Evolutionary conservation across 2,888 invertebrate genomes (phyloP), one percentile per base, ranked within the genome.

Genomic region (Carpatolechia fugitivella): DNA sequence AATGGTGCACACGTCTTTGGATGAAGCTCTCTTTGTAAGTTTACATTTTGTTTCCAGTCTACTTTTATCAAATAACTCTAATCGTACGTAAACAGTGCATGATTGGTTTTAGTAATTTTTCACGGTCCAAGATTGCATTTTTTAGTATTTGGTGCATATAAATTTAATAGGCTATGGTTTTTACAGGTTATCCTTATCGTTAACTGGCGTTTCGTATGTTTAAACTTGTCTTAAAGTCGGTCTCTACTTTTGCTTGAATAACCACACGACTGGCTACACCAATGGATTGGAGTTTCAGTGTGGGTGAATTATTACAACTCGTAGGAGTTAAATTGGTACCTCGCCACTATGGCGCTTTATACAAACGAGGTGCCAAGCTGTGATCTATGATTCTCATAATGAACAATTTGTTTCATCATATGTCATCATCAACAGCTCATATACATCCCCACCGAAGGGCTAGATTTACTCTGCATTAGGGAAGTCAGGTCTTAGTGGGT

Each of bases 1-100:
- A 72, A 88, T 88, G 88, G 86, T 85, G 16, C 70, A 86, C 58
- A 84, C 80, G 29, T 76, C 83, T 14, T 83, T 87, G 80, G 88
- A 89, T 60, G 86, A 87, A 40, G 69, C 87, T 8, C 66, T 89
- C 33, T 89, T 88, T 68, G 89, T 89, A 78, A 81, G 87, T 81
- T 54, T 14, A 10, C 24, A 13, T 24, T 20, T 13, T 24, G 24
- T 24, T 24, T 24, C 6, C n/a, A n/a, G n/a, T n/a, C n/a, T n/a
- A n/a, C n/a, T n/a, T n/a, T n/a, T n/a, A n/a, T n/a, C n/a, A n/a
- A n/a, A n/a, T n/a, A n/a, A n/a, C n/a, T n/a, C n/a, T n/a, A n/a
- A n/a, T n/a, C n/a, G n/a, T n/a, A n/a, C n/a, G n/a, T n/a, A n/a
- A n/a, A n/a, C n/a, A n/a, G n/a, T n/a, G n/a, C n/a, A n/a, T n/a